Conservation (phyloP, 2,797 vertebrate genomes). For the Pitangus sulphuratus region DNA sequence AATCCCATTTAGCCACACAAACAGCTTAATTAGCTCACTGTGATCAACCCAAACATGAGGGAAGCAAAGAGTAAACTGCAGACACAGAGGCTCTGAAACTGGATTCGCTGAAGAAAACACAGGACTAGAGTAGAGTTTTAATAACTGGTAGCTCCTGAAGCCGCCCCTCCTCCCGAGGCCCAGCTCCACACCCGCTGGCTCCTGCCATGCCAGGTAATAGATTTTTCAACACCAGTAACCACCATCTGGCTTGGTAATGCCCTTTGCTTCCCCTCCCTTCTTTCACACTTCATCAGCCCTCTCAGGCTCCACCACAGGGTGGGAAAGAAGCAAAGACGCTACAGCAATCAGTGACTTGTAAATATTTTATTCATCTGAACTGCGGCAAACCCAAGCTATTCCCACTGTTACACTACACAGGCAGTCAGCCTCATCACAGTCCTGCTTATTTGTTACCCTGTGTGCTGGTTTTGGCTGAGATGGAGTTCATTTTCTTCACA, state of each 20-base stretch:
- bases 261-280: neutral
- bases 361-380: neutral
- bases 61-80: neutral
- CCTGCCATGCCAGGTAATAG: neutral
- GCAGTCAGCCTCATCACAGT: neutral
- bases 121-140: neutral
- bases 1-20: neutral
- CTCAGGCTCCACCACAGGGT: neutral
- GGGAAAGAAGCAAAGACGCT: neutral
- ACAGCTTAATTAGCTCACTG: neutral
- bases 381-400: neutral
- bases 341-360: neutral
- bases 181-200: neutral
- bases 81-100: neutral
- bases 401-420: neutral
- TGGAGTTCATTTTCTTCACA: neutral
- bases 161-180: neutral
- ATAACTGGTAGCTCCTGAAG: neutral
- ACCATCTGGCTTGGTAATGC: neutral
- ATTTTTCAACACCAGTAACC: neutral
- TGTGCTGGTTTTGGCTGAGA: neutral
- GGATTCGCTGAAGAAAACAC: neutral
- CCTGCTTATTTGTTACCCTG: neutral
- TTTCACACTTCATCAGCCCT: neutral
- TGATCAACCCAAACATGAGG: neutral